Conservation (phyloP, 2,888 invertebrate genomes). For the Ecliptopera silaceata region DNA sequence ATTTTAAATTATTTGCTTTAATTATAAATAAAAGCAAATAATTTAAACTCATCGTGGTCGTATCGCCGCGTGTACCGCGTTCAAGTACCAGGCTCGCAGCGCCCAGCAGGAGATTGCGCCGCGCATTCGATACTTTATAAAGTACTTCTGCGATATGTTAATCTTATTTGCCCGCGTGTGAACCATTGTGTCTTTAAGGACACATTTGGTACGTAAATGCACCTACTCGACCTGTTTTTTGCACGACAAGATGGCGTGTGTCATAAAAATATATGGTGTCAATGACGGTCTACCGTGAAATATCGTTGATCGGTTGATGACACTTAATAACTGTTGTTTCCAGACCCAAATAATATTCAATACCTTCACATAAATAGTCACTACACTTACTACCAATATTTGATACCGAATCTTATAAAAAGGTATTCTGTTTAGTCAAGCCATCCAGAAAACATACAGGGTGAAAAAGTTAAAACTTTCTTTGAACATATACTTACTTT, state of each 20-base stretch:
- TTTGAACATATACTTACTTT: too few species aligned
- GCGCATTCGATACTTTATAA: constrained; percentile 68
- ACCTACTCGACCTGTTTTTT: constrained; percentile 16
- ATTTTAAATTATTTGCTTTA: too few species aligned
- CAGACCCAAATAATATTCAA: not conserved
- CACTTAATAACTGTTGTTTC: not conserved
- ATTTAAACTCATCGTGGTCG: constrained; percentile 13
- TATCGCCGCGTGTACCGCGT: constrained; percentile 5
- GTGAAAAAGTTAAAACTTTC: too few species aligned
- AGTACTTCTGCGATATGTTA: constrained; percentile 46
- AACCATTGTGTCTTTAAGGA: constrained; percentile 26
- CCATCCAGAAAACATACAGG: too few species aligned
- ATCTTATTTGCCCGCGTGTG: constrained; percentile 52
- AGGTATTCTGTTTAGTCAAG: too few species aligned
- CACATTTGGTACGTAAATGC: constrained; percentile 12
- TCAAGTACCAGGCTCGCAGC: constrained; percentile 40
- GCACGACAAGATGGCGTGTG: constrained; percentile 2
- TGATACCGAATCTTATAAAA: not conserved
- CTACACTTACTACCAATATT: not conserved
- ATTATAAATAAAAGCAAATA: too few species aligned
- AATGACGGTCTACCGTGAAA: too few species aligned
- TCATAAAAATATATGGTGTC: not conserved
- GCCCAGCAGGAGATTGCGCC: constrained; percentile 63
- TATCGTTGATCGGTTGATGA: too few species aligned
- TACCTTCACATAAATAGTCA: not conserved